Base-by-base conservation (phyloP, 2,888 invertebrate species). In the Protodeltote pygarga region DNA sequence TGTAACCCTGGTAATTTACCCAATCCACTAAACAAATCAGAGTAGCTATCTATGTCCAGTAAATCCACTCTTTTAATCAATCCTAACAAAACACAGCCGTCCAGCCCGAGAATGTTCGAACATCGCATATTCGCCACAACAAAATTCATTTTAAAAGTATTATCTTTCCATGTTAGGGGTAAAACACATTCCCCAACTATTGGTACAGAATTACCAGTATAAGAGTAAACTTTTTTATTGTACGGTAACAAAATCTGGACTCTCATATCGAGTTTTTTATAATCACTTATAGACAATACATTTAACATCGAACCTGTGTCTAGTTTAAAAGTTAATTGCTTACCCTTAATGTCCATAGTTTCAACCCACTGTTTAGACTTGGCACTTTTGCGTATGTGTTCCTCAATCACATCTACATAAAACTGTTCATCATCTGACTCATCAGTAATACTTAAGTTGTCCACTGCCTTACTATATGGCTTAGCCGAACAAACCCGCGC, bases 1-100 rank as follows among this genome's bases (percentile, higher is more conserved):
- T 65, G 46, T 39, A 52, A 27, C 3, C 61, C 62, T 0, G 63
- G 66, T 25, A 63, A 37, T 28, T 45, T 45, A 2, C 61, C 63
- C 13, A 65, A 23, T 2, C 64, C 69, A 13, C 63, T 4, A 55
- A 62, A 63, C 14, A 64, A 53, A 33, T 59, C 46, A 0, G 34
- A 16, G 35, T 60, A 65, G 0, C 40, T 25, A n/a, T 39, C 29
- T 15, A 27, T 14, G 24, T 42, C 24, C 6, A 49, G 2, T 20
- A 29, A 2, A 44, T 34, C 8, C 8, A 49, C 11, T 6, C 31
- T 23, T 2, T 28, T 33, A 11, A 50, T 24, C 16, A 45, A 29
- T 2, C 38, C 39, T 19, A 42, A 39, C 2, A 5, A 6, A 14
- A 29, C 33, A n/a, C 42, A 38, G 3, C 24, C 39, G 1, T 35